These are phyloP conservation scores for Carterocephalus palaemon DNA, from an alignment of 2,888 invertebrate species.

Conservation along the genomic window DNA sequence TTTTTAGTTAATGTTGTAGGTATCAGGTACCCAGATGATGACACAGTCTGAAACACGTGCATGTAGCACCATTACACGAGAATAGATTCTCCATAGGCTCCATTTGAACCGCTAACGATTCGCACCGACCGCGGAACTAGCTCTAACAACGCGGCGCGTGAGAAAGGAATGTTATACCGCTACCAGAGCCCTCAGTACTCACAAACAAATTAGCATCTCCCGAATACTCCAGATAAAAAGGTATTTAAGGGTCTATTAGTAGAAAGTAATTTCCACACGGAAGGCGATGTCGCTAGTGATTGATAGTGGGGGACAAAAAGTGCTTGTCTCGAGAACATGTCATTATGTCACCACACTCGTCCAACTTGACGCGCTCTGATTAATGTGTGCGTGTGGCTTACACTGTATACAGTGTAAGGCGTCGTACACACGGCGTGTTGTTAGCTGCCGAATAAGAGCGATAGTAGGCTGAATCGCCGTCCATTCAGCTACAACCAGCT, in stretches of 20 bases:
- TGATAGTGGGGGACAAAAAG: constrained; percentile 67
- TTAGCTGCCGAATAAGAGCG: too few species aligned
- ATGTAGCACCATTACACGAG: too few species aligned
- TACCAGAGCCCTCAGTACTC: background rate
- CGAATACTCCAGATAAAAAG: constrained; percentile 11
- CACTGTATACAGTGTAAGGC: too few species aligned
- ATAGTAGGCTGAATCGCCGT: too few species aligned
- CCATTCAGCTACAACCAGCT: too few species aligned
- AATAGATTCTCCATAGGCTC: too few species aligned
- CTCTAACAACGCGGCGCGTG: background rate
- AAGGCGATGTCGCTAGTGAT: constrained; percentile 65
- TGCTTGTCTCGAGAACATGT: constrained; percentile 60
- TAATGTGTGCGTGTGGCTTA: constrained; percentile 60
- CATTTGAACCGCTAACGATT: too few species aligned
- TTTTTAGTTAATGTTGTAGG: too few species aligned
- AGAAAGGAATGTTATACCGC: background rate
- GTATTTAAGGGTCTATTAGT: constrained; percentile 23
- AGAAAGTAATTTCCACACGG: constrained; percentile 64
- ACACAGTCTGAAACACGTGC: too few species aligned
- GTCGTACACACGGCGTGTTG: constrained; percentile 50
- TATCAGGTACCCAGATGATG: too few species aligned
- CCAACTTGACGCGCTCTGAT: constrained; percentile 56
- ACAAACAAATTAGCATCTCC: constrained; percentile 6
- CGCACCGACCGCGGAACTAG: too few species aligned
- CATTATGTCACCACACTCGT: constrained; percentile 67